phyloP scores from a whole-genome alignment of 2,888 invertebrate species.

The Drosophila monieri region DNA sequence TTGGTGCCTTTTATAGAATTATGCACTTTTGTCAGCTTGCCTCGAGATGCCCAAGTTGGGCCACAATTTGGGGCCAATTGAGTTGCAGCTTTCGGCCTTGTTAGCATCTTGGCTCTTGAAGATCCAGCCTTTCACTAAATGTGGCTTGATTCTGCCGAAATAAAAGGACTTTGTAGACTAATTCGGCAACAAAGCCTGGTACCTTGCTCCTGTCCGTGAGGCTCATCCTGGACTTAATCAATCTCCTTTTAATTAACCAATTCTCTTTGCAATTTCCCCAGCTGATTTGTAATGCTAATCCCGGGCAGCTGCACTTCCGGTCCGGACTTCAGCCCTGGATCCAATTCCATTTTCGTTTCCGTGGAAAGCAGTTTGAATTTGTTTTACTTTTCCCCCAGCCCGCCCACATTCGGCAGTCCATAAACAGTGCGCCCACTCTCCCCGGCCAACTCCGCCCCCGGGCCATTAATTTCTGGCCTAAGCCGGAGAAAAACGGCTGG shows the following conservation, averaged over 20 bases:
- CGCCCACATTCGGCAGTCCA: conserved; percentile 34
- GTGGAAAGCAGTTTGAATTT: conserved; percentile 36
- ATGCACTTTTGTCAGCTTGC: conserved; percentile 71
- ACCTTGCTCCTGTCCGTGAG: neutral
- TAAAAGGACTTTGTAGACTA: neutral
- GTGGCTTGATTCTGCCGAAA: neutral
- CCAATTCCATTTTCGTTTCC: conserved; percentile 37
- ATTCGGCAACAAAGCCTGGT: too few relatives aligned
- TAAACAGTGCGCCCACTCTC: conserved; percentile 20
- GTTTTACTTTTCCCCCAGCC: conserved; percentile 34
- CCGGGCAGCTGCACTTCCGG: conserved; percentile 21
- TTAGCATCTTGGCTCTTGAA: neutral
- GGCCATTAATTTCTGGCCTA: conserved; percentile 63
- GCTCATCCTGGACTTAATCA: conserved; percentile 3
- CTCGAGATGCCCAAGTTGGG: conserved; percentile 32
- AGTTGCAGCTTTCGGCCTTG: conserved; percentile 24
- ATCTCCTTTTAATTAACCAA: conserved; percentile 34
- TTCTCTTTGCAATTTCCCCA: conserved; percentile 25
- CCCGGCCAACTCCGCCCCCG: neutral
- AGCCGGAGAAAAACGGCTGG: conserved; percentile 5
- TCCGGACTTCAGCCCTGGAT: conserved; percentile 25
- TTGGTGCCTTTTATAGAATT: conserved; percentile 77
- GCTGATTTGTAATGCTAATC: conserved; percentile 41
- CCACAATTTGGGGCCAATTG: conserved; percentile 37
- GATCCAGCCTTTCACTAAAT: neutral